Base-by-base conservation (phyloP, 2,888 invertebrate species). In the Callyntrura sp. region DNA sequence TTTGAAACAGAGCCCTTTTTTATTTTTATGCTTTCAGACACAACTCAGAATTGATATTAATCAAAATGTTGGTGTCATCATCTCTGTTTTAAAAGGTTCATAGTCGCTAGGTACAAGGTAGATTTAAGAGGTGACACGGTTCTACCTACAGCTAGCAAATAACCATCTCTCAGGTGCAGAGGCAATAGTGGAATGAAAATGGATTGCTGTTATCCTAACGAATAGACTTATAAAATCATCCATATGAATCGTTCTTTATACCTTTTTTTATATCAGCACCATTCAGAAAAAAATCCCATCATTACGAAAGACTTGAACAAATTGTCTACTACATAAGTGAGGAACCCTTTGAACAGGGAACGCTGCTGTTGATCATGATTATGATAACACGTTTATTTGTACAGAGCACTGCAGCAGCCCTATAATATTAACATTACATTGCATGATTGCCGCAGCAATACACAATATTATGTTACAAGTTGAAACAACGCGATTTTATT, bases 151-250 rank as follows among this genome's bases (percentile, higher is more conserved):
- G n/a, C n/a, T n/a, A n/a, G n/a, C n/a, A n/a, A n/a, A n/a, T n/a
- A n/a, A 20, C 28, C 25, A 28, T 0, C 65, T 12, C 65, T 65
- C 65, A 25, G 79, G 70, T 70, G 87, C 81, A 87, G 70, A 79
- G 79, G 68, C 87, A 87, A 87, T 81, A 81, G 81, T 87, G 87
- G 81, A 87, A 87, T 87, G 87, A 85, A 83, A 85, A 85, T 85
- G 85, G 12, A 43, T n/a, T 87, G 81, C 87, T 81, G 81, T 87
- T 87, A 81, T 70, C 87, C 68, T 57, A 55, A 81, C 68, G 70
- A 79, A 57, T 81, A 57, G 23, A 70, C 79, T 86, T 87, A 87
- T 87, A 87, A 81, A 81, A 87, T 87, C 87, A 87, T 81, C 79
- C 70, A 70, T 57, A 68, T 81, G 65, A 65, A 81, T 57, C 87